A percentile compares a stretch with the other conserved stretches of the same genome.
phyloP scores from a whole-genome alignment of 1,140 invertebrate species.

The Zaprionus ornatus region DNA sequence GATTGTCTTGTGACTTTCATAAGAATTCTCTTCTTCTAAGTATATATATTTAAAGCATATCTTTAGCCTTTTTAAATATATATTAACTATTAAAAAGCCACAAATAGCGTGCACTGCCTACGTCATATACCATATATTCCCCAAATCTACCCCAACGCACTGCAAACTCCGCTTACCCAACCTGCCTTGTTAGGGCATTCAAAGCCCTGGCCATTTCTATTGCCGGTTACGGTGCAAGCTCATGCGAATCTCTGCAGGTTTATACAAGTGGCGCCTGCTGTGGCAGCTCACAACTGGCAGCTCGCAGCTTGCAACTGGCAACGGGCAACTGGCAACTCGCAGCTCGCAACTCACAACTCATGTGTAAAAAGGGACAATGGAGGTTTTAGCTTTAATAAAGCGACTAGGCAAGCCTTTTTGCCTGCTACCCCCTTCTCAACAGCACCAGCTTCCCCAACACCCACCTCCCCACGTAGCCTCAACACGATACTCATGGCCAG shows the following conservation, averaged over 20 bases:
- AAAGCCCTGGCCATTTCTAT: constrained; percentile 46
- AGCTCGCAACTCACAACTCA: constrained; percentile 62
- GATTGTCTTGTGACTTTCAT: too few species aligned
- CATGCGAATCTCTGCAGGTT: constrained; percentile 59
- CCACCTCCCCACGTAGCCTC: not conserved
- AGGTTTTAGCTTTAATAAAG: constrained; percentile 80
- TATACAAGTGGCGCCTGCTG: constrained; percentile 49
- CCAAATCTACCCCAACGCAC: not conserved
- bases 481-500: constrained; percentile 10
- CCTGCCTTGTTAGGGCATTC: constrained; percentile 1
- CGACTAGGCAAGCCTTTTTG: constrained; percentile 56
- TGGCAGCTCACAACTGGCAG: constrained; percentile 25
- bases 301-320: constrained; percentile 51
- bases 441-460: constrained; percentile 1
- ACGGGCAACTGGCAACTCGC: constrained; percentile 47
- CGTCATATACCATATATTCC: too few species aligned
- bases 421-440: not conserved
- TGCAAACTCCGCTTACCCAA: not conserved
- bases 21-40: too few species aligned
- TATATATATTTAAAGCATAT: too few species aligned
- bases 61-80: too few species aligned
- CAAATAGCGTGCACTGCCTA: too few species aligned
- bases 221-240: constrained; percentile 43
- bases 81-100: too few species aligned
- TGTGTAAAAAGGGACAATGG: constrained; percentile 76